A percentile compares a stretch with the other conserved stretches of the same genome.
Conservation (phyloP, 2,888 invertebrate genomes). For the Eristalis arbustorum region DNA sequence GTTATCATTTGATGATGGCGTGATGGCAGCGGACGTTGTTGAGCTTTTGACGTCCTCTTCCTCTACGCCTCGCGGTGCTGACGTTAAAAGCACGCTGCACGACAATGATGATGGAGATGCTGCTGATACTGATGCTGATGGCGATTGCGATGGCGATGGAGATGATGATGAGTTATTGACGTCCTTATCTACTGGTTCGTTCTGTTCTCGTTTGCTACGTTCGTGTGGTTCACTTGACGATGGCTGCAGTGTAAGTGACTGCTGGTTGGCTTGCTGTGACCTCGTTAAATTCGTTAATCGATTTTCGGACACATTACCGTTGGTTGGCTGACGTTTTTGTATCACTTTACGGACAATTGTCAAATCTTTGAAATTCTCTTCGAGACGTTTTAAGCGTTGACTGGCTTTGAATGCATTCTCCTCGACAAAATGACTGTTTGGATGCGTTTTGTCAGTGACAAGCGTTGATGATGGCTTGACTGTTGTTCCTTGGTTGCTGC, state of each 20-base stretch:
- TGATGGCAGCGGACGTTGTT: not conserved
- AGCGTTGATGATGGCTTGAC: slow-evolving; percentile 72
- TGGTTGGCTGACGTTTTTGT: slow-evolving; percentile 24
- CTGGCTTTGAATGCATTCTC: slow-evolving; percentile 79
- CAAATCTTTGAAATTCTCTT: slow-evolving; percentile 79
- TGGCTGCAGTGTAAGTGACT: slow-evolving; percentile 18
- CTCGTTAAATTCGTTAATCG: slow-evolving; percentile 49
- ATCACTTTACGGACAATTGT: slow-evolving; percentile 65
- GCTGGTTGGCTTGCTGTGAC: slow-evolving; percentile 7
- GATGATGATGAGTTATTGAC: slow-evolving; percentile 39
- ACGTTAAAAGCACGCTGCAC: not conserved
- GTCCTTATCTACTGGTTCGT: slow-evolving; percentile 13
- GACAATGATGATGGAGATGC: not conserved
- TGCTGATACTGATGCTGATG: not conserved
- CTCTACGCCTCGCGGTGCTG: not conserved
- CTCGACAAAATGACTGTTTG: slow-evolving; percentile 59
- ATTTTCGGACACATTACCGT: slow-evolving; percentile 49
- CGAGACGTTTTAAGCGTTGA: slow-evolving; percentile 81
- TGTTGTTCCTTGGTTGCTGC: slow-evolving; percentile 47
- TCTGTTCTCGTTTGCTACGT: not conserved
- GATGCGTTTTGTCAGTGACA: slow-evolving; percentile 71
- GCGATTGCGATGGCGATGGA: not conserved
- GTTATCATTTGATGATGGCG: slow-evolving; percentile 18
- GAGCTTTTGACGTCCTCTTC: not conserved
- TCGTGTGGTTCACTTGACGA: slow-evolving; percentile 3